Conservation (phyloP, 2,888 invertebrate species). For the Maniola hyperantus region DNA sequence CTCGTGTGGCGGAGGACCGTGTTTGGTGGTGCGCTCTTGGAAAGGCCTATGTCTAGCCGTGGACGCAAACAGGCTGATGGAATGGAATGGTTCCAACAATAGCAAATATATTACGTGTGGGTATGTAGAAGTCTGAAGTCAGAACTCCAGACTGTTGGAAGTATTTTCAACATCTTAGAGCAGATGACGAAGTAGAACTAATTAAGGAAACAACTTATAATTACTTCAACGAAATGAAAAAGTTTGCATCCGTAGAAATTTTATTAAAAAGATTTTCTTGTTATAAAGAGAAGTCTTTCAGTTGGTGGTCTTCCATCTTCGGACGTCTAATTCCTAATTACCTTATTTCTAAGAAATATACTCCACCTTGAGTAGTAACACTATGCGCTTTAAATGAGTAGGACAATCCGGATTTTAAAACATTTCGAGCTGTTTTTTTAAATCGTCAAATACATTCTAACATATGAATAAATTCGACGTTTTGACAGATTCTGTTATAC, state of each 20-base stretch:
- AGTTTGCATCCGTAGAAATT: neutral
- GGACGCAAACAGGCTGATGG: too few relatives aligned
- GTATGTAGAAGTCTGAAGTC: too few relatives aligned
- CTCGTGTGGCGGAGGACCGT: too few relatives aligned
- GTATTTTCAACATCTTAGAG: neutral
- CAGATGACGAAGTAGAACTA: neutral
- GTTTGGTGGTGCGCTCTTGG: too few relatives aligned
- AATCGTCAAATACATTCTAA: too few relatives aligned
- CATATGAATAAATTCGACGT: too few relatives aligned
- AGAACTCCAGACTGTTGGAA: too few relatives aligned
- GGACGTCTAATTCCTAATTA: slow-evolving; percentile 22
- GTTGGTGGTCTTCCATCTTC: slow-evolving; percentile 19
- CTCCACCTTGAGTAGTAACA: neutral
- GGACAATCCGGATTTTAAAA: neutral
- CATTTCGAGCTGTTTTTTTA: neutral
- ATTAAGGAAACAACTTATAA: slow-evolving; percentile 6
- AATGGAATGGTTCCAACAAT: too few relatives aligned
- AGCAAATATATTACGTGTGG: too few relatives aligned
- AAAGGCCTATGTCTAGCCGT: too few relatives aligned
- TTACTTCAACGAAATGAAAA: slow-evolving; percentile 8
- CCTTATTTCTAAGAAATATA: slow-evolving; percentile 20
- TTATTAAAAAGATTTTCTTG: slow-evolving; percentile 11
- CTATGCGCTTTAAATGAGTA: neutral
- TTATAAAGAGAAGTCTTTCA: neutral
- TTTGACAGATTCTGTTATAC: too few relatives aligned